Base-by-base conservation (phyloP, 2,113 vertebrate genomes). In the Crocuta crocuta region DNA sequence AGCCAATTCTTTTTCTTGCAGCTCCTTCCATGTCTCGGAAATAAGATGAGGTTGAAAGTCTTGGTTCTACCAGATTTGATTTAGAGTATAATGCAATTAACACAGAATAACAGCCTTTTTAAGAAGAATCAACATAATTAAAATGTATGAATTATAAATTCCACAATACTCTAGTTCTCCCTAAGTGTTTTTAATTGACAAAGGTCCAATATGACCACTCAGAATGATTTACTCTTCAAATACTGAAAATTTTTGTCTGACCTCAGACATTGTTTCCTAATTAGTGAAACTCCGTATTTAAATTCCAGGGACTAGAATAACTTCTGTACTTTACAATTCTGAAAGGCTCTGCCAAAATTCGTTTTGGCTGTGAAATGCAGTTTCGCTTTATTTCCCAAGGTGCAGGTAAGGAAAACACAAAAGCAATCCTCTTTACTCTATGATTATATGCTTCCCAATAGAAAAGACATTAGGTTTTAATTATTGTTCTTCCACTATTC, bases 361-460 rank as follows among this genome's bases (percentile, higher is more conserved):
- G 2, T 70, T 76, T 76, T 97, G 95, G 86, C 93, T 95, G 79
- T 92, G 94, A 97, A 95, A 71, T 73, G 26, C 35, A 73, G 82
- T 88, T 97, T 91, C 97, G 78, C 95, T 95, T 96, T 96, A 95
- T 95, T 96, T 96, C 96, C 95, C 90, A 92, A 35, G 90, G 66
- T 93, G 53, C 76, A 73, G 94, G 73, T 95, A 96, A 95, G 48
- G 26, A 73, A 95, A 88, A 89, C 9, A 85, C 82, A 92, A 95
- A 78, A 96, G 90, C 68, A 81, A 95, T 90, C 83, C 50, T 91
- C 70, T 95, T 74, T 70, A 48, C 35, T 86, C 45, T 61, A 33
- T 90, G 92, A 89, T 65, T 83, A 55, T 39, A 39, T 13, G 17
- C 76, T 97, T 94, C 71, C 93, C 94, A 55, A 58, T 35, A 88